Conservation (phyloP, 1,140 invertebrate genomes). For the Panagrolaimus sp. region DNA sequence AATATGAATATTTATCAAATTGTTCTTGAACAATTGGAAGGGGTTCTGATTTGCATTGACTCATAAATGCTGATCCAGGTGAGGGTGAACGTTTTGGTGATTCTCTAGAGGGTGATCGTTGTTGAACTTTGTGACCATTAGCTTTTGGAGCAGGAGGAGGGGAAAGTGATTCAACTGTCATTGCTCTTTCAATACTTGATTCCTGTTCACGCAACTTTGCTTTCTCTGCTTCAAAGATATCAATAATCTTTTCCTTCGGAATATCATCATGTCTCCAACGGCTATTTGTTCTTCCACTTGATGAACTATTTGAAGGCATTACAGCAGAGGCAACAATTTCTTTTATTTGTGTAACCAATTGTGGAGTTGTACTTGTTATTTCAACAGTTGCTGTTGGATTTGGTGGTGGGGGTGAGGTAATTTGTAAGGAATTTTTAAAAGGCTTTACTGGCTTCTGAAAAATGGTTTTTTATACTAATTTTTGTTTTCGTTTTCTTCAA, state of each 20-base stretch:
- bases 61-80: conserved; percentile 67
- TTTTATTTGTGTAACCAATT: background rate
- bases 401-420: background rate
- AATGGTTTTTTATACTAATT: background rate
- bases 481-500: background rate
- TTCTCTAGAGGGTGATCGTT: conserved; percentile 73
- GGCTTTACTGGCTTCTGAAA: conserved; percentile 13
- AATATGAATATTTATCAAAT: conserved; percentile 93
- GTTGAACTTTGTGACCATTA: conserved; percentile 62
- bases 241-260: conserved; percentile 88
- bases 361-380: conserved; percentile 1
- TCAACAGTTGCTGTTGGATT: background rate
- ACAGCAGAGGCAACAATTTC: background rate
- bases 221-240: conserved; percentile 91
- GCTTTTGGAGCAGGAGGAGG: conserved; percentile 43
- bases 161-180: conserved; percentile 15
- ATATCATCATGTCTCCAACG: conserved; percentile 77
- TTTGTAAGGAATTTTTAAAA: background rate
- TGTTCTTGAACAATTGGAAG: conserved; percentile 97
- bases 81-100: conserved; percentile 66
- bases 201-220: conserved; percentile 76
- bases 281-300: conserved; percentile 66
- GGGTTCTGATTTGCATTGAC: conserved; percentile 76
- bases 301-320: conserved; percentile 58
- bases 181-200: background rate